These are phyloP conservation scores for Clistopyga incitator DNA, from an alignment of 2,888 invertebrate genomes.

Conservation along the genomic window DNA sequence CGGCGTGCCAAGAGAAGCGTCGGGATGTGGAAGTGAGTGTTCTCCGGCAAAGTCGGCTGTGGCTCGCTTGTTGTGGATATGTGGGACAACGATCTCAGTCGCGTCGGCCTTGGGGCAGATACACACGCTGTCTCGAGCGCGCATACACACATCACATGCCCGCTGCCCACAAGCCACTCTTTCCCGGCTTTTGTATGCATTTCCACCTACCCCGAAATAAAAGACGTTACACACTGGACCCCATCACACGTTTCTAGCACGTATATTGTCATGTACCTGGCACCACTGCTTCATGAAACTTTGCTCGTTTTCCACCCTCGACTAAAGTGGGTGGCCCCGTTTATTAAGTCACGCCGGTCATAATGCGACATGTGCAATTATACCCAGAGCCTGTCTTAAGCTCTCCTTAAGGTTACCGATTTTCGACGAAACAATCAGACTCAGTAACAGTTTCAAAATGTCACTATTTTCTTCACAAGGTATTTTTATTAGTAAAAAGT, in stretches of 20 bases:
- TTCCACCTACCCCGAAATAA: slow-evolving; percentile 17
- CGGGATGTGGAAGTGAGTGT: slow-evolving; percentile 20
- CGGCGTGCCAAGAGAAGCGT: slow-evolving; percentile 29
- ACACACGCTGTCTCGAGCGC: slow-evolving; percentile 11
- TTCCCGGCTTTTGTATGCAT: slow-evolving; percentile 3
- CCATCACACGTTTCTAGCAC: slow-evolving; percentile 13
- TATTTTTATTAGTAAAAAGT: no score
- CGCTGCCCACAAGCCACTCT: slow-evolving; percentile 12
- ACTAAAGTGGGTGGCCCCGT: no score
- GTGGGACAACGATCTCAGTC: slow-evolving; percentile 69
- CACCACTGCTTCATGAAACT: no score
- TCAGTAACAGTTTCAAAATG: no score
- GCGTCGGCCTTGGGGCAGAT: slow-evolving; percentile 40
- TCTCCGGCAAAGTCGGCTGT: slow-evolving; percentile 11
- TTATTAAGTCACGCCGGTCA: no score
- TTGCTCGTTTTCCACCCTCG: no score
- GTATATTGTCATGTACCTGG: not conserved
- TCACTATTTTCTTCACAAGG: no score
- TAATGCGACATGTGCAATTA: no score
- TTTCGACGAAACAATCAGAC: no score
- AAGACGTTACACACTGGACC: not conserved
- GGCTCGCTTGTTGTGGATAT: slow-evolving; percentile 64
- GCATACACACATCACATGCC: not conserved
- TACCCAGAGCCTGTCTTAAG: no score
- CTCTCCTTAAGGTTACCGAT: no score